These are phyloP conservation scores for Aegotheles bennettii DNA, from an alignment of 2,113 vertebrate genomes.

Conservation along the genomic window DNA sequence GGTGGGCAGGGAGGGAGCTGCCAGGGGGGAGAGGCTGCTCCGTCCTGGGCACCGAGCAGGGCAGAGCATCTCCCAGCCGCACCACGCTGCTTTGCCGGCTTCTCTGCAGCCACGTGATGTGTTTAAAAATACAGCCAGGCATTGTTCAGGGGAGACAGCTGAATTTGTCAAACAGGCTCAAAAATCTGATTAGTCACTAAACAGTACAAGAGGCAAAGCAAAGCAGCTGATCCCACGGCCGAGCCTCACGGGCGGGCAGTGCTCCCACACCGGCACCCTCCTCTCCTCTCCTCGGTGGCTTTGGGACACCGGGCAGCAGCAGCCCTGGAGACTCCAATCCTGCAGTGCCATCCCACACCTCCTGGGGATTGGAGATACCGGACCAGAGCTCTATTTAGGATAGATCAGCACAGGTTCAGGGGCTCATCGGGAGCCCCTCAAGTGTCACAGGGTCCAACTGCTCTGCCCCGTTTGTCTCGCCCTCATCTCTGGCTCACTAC, in stretches of 20 bases:
- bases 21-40: not conserved
- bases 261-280: rapidly evolving
- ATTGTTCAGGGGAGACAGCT: conserved; percentile 57
- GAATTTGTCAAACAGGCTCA: conserved; percentile 51
- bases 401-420: not conserved
- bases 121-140: conserved; percentile 53
- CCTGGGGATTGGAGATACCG: rapidly evolving
- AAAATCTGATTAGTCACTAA: conserved; percentile 66
- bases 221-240: conserved; percentile 13
- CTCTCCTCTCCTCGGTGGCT: no score
- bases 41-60: not conserved
- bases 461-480: not conserved
- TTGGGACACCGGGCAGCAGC: no score
- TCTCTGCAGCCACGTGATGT: conserved; percentile 37
- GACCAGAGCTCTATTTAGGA: not conserved
- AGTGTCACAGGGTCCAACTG: not conserved
- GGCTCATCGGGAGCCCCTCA: not conserved
- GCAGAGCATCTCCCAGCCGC: conserved; percentile 9
- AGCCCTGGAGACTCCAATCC: no score
- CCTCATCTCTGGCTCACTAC: not conserved
- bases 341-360: not conserved
- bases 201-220: conserved; percentile 22
- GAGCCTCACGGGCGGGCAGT: not conserved
- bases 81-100: not conserved
- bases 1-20: no score